Percentiles rank a stretch among this genome's conserved stretches.
Conservation (phyloP, 2,113 vertebrate species). For the Oplegnathus fasciatus region DNA sequence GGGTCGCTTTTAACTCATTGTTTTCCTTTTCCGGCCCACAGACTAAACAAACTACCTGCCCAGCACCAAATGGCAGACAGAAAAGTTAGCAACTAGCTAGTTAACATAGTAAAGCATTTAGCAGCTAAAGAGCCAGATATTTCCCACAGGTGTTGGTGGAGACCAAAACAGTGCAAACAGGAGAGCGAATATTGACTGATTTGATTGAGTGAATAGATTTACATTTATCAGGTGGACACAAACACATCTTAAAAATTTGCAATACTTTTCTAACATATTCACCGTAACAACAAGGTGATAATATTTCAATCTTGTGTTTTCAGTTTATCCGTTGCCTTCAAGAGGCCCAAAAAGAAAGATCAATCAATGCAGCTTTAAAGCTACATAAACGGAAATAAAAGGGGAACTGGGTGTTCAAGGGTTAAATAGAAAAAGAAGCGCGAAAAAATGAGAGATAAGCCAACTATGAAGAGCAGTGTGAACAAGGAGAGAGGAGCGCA, state of each 20-base stretch:
- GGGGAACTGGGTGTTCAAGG: neutral
- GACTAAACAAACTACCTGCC: neutral
- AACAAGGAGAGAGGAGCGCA: constrained; percentile 65
- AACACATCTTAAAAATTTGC: neutral
- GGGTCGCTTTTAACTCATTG: neutral
- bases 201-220: neutral
- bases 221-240: neutral
- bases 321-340: neutral
- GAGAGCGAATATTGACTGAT: neutral
- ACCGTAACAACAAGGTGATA: neutral
- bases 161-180: constrained; percentile 21
- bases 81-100: neutral
- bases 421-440: constrained; percentile 4
- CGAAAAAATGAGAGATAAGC: constrained; percentile 33
- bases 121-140: neutral
- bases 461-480: constrained; percentile 48
- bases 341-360: neutral
- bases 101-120: neutral
- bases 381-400: neutral
- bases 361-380: neutral
- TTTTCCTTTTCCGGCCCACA: neutral
- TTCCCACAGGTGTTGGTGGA: neutral
- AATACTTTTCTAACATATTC: neutral
- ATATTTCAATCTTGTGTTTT: neutral
- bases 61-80: neutral